These are phyloP conservation scores for Gortyna flavago DNA, from an alignment of 2,888 invertebrate genomes.

Conservation along the genomic window DNA sequence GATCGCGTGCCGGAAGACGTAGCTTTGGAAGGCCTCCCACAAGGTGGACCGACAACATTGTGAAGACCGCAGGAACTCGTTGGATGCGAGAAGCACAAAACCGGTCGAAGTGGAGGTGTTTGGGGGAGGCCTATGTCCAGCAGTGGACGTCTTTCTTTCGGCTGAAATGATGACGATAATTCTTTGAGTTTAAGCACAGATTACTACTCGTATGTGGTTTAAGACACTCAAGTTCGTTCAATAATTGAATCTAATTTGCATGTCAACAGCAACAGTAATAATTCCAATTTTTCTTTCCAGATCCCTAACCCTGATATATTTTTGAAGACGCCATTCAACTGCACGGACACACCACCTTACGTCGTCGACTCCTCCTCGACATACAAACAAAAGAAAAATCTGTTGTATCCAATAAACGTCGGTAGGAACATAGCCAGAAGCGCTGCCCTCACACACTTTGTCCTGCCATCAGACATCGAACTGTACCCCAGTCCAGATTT, in stretches of 20 bases:
- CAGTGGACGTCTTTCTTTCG: too few relatives aligned
- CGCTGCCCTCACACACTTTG: slow-evolving; percentile 94
- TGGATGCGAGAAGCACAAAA: too few relatives aligned
- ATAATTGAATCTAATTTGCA: not conserved
- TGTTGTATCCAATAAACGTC: slow-evolving; percentile 97
- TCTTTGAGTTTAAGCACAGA: not conserved
- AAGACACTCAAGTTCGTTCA: not conserved
- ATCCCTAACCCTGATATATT: slow-evolving; percentile 92
- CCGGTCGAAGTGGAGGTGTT: too few relatives aligned
- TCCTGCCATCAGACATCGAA: slow-evolving; percentile 97
- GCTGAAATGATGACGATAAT: too few relatives aligned
- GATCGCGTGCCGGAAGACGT: too few relatives aligned
- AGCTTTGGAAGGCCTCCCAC: too few relatives aligned
- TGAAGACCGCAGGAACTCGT: too few relatives aligned
- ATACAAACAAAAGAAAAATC: slow-evolving; percentile 94
- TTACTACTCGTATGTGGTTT: too few relatives aligned
- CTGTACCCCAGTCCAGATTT: slow-evolving; percentile 96
- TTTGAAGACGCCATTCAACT: slow-evolving; percentile 92
- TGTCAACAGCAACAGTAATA: not conserved
- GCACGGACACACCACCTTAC: slow-evolving; percentile 93
- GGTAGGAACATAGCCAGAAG: slow-evolving; percentile 97
- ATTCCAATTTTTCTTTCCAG: slow-evolving; percentile 82
- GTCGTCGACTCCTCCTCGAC: slow-evolving; percentile 91
- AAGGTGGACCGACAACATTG: too few relatives aligned
- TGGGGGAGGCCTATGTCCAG: too few relatives aligned